Base-by-base conservation (phyloP, 2,113 vertebrate species). In the Sciurus niger region DNA sequence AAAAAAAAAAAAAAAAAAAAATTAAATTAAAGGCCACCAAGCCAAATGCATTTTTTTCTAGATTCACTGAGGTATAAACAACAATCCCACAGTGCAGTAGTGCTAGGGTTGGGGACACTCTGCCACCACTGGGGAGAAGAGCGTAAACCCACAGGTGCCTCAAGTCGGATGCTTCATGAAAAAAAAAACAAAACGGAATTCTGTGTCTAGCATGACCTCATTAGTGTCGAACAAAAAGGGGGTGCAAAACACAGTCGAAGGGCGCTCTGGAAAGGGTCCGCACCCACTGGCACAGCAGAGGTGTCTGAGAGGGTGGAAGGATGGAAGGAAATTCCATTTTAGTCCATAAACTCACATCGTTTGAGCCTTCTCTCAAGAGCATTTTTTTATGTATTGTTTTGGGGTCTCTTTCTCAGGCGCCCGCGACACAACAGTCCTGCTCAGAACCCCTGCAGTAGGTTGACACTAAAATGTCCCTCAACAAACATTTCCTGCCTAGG, bases 401-500 rank as follows among this genome's bases (percentile, higher is more conserved):
- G 25, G 12, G 20, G 10, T 51, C 76, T 96, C 70, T 28, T 30
- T 37, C 46, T 28, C 22, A n/a, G 37, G 4, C 16, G 20, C 32
- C 6, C 24, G 46, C 11, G 1, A 63, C 51, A 46, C 30, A 37
- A 22, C 0, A 17, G 85, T 4, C 43, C 72, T 28, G 63, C 67
- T 58, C n/a, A 46, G 72, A 55, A 40, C 46, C 34, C 53, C 58
- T 82, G 32, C 55, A 74, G 10, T 6, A 34, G 43, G 30, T 24
- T 14, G 34, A 76, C 12, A 8, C 2, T 65, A 24, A 73, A 67
- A 67, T 48, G 28, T 34, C 76, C 20, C 55, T n/a, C 53, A 7
- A 25, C 28, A 12, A 51, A n/a, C 51, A 55, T 11, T 34, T 67
- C 32, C 46, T 8, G 0, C 0, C 0, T 17, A 46, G 72, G n/a